Base-by-base conservation (phyloP, 2,888 invertebrate genomes). In the Biston stratarius region DNA sequence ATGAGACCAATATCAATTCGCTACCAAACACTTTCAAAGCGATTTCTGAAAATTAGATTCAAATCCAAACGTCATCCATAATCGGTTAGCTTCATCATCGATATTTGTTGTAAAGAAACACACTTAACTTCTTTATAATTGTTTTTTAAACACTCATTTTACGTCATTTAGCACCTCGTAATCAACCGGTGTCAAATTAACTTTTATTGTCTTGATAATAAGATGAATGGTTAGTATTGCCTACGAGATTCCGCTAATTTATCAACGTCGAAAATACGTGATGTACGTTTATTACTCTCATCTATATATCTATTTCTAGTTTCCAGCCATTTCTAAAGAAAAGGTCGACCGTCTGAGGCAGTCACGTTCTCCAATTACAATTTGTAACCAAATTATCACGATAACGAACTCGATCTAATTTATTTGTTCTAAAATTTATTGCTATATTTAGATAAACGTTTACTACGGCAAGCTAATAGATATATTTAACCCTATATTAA, bases 1-100 rank as follows among this genome's bases (percentile, higher is more conserved):
- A 83, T 85, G 86, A 86, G 89, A 86, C 90, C 91, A 81, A 92
- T 92, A 92, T 88, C 89, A 91, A 92, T 92, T 89, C 89, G 85
- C 84, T 83, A 82, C 81, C 82, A 82, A 81, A 82, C 83, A 85
- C 87, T 87, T 89, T 83, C 79, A 72, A 84, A 88, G 84, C 86
- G 80, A 86, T 86, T 87, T 84, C 81, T 77, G 77, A 83, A 84
- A 81, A 85, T 83, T 85, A 81, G 76, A 84, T 82, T 84, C 77
- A 74, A 82, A 83, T 73, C 74, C 76, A 62, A 69, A 70, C 55
- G 47, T 45, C 55, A 67, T 49, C 40, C 55, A 33, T 55, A 52
- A 57, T 66, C 14, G n/a, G 12, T 70, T 40, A 44, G 58, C 40
- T 67, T 47, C 57, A 33, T 55, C 36, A 40, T 58, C 12, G 52